These are phyloP conservation scores for Tachyglossus aculeatus DNA, from an alignment of 2,797 vertebrate species.

Conservation along the genomic window DNA sequence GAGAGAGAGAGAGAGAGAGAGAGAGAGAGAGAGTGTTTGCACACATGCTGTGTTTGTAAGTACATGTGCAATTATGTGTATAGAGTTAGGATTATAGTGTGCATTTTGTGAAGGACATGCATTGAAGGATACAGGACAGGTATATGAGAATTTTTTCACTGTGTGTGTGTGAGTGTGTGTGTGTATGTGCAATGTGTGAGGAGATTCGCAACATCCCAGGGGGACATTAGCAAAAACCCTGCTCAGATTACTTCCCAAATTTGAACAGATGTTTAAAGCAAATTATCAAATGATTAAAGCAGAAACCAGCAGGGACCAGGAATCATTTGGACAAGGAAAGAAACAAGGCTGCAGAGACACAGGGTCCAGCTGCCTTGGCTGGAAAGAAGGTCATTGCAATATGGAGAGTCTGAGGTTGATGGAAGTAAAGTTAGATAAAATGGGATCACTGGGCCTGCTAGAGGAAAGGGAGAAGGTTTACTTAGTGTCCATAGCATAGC, in stretches of 20 bases:
- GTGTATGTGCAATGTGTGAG: slow-evolving; percentile 7
- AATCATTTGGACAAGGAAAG: slow-evolving; percentile 4
- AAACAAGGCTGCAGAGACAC: neutral
- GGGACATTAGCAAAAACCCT: slow-evolving; percentile 36
- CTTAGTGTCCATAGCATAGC: neutral
- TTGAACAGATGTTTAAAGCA: slow-evolving; percentile 58
- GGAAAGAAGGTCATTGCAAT: neutral
- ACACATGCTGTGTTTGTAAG: too few relatives aligned
- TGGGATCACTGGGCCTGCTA: neutral
- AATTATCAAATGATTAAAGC: slow-evolving; percentile 65
- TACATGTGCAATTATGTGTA: too few relatives aligned
- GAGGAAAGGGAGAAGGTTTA: neutral
- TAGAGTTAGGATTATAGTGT: too few relatives aligned
- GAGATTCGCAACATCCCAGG: slow-evolving; percentile 40
- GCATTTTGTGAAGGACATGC: too few relatives aligned
- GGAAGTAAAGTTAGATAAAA: neutral
- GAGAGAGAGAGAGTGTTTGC: too few relatives aligned
- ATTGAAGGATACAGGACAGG: neutral
- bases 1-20: too few relatives aligned
- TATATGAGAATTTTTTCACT: too few relatives aligned
- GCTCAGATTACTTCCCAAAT: slow-evolving; percentile 48
- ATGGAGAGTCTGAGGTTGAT: neutral
- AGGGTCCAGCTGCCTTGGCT: slow-evolving; percentile 23
- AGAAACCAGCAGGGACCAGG: slow-evolving; percentile 5
- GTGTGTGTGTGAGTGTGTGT: neutral